Conservation (phyloP, 2,113 vertebrate genomes). For the Tupaia tana region DNA sequence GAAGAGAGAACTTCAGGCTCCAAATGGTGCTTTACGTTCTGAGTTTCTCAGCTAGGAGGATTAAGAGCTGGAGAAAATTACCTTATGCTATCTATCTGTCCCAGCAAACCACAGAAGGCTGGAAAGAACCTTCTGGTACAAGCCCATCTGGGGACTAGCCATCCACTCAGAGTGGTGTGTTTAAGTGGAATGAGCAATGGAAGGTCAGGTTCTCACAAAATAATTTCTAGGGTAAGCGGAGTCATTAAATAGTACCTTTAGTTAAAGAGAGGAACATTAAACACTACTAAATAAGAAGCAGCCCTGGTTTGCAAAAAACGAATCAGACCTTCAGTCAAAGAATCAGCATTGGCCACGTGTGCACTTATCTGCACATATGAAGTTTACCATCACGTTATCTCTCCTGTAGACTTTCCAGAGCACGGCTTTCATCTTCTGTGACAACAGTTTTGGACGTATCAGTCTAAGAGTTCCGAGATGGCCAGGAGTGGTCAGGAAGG, state of each 20-base stretch:
- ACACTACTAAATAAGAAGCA: neutral
- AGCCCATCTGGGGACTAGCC: neutral
- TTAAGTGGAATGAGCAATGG: neutral
- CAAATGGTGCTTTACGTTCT: conserved; percentile 3
- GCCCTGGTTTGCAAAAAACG: neutral
- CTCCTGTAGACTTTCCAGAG: neutral
- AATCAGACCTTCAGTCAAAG: neutral
- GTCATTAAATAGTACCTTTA: neutral
- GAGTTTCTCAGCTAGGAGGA: neutral
- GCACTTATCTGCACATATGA: neutral
- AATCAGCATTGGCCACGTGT: neutral
- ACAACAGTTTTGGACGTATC: neutral
- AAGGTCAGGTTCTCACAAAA: neutral
- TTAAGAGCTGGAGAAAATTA: neutral
- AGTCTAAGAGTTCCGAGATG: neutral
- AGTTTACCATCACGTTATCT: neutral
- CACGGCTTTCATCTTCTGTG: conserved; percentile 29
- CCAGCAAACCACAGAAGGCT: neutral
- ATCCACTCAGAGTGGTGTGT: neutral
- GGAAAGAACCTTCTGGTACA: neutral
- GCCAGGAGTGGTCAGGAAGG: neutral
- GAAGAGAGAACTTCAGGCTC: neutral
- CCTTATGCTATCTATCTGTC: neutral
- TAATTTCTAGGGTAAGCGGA: neutral
- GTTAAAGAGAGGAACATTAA: neutral